A percentile compares a stretch with the other conserved stretches of the same genome.
Evolutionary conservation across 2,888 invertebrate genomes (phyloP).

Genomic region (Drosophila kanekoi): DNA sequence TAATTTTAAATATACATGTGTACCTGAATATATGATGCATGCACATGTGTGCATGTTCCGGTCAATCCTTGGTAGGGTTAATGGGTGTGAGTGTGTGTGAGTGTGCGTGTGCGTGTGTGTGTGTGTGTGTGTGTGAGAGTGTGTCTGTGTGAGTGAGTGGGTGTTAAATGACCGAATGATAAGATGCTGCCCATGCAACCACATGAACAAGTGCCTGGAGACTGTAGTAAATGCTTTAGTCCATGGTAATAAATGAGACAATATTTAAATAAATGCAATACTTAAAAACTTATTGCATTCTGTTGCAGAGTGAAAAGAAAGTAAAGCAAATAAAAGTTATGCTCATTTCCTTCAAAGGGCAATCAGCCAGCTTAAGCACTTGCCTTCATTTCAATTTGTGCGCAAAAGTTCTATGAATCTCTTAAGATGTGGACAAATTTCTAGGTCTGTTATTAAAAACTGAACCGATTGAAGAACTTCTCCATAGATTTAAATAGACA

Average conservation of each 20-base stretch:
- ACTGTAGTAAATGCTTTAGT: background rate
- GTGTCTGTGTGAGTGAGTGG: constrained; percentile 7
- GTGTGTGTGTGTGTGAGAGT: background rate
- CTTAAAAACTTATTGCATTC: no score
- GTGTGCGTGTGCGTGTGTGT: constrained; percentile 16
- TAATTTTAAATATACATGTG: constrained; percentile 67
- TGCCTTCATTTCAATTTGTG: no score
- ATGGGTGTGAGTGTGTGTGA: constrained; percentile 19
- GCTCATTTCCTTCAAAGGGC: no score
- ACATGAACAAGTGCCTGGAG: constrained; percentile 7
- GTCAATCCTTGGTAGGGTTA: constrained; percentile 36
- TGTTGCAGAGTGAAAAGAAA: no score
- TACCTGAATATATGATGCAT: constrained; percentile 19
- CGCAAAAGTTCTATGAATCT: no score
- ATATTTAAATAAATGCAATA: no score
- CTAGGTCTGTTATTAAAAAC: no score
- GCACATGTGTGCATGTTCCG: constrained; percentile 27
- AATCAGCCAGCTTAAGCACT: no score
- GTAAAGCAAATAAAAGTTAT: no score
- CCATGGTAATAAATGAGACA: background rate
- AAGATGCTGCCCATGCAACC: constrained; percentile 26
- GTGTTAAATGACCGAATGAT: constrained; percentile 54
- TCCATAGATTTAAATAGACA: no score
- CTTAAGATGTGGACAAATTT: no score
- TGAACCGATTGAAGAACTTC: no score